Conservation (phyloP, 2,113 vertebrate species). For the Pelmatolapia mariae region DNA sequence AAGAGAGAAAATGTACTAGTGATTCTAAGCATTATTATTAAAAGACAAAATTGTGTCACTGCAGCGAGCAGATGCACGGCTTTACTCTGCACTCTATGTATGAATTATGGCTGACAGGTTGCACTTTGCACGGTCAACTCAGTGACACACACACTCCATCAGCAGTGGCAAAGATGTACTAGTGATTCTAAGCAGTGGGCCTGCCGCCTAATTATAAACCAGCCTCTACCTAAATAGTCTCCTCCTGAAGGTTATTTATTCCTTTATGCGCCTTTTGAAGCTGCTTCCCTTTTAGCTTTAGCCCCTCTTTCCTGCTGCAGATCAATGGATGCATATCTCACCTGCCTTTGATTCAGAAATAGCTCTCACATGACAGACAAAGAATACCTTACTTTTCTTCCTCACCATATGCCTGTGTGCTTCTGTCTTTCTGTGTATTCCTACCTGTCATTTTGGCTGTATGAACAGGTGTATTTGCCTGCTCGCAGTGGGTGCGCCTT, state of each 20-base stretch:
- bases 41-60: not conserved
- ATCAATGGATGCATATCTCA: not conserved
- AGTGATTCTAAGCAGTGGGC: conserved; percentile 47
- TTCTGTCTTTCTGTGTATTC: conserved; percentile 1
- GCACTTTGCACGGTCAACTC: conserved; percentile 38
- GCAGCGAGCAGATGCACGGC: not conserved
- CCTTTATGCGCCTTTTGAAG: conserved; percentile 5
- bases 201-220: conserved; percentile 66
- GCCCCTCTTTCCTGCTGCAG: not conserved
- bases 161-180: conserved; percentile 65
- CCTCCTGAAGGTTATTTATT: conserved; percentile 49
- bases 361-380: not conserved
- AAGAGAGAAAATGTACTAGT: too few species aligned
- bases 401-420: not conserved
- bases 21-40: too few species aligned
- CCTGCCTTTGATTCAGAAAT: conserved; percentile 1
- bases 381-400: not conserved
- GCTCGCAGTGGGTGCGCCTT: not conserved
- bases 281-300: conserved; percentile 16
- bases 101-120: conserved; percentile 65
- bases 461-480: conserved; percentile 50
- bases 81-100: conserved; percentile 6
- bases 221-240: conserved; percentile 63
- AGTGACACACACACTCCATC: conserved; percentile 55
- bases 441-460: conserved; percentile 14